Conservation (phyloP, 2,113 vertebrate genomes). For the Elgaria multicarinata region DNA sequence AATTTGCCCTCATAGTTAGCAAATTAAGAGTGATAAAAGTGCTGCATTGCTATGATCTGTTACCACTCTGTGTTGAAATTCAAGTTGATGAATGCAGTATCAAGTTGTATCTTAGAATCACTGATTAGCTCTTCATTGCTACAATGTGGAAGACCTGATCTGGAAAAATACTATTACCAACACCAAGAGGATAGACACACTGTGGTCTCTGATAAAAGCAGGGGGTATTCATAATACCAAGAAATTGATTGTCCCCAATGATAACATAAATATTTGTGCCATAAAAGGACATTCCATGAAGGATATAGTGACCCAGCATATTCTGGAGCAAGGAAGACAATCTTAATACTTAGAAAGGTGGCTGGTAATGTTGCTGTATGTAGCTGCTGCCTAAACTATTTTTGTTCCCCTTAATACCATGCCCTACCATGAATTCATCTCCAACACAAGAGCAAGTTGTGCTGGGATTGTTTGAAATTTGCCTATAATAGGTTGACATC, state of each 20-base stretch:
- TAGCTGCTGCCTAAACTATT: neutral
- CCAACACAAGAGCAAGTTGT: too few species aligned
- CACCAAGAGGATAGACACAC: neutral
- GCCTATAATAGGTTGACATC: neutral
- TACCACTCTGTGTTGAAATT: constrained; percentile 31
- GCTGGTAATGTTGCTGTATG: neutral
- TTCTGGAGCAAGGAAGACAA: neutral
- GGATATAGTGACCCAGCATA: neutral
- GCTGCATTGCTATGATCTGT: neutral
- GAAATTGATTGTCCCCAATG: neutral
- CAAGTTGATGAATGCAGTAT: neutral
- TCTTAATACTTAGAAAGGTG: neutral
- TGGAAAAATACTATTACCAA: neutral
- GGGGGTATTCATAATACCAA: neutral
- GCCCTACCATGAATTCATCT: neutral
- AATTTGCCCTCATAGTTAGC: constrained; percentile 24
- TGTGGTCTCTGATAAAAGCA: neutral
- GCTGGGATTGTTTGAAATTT: neutral
- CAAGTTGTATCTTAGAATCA: neutral
- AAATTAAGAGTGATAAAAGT: neutral
- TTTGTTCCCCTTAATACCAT: neutral
- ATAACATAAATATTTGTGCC: neutral
- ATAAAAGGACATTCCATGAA: neutral
- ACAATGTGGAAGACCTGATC: neutral
- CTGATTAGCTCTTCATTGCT: neutral